phyloP scores from a whole-genome alignment of 2,888 invertebrate species.

The Podabrus alpinus region DNA sequence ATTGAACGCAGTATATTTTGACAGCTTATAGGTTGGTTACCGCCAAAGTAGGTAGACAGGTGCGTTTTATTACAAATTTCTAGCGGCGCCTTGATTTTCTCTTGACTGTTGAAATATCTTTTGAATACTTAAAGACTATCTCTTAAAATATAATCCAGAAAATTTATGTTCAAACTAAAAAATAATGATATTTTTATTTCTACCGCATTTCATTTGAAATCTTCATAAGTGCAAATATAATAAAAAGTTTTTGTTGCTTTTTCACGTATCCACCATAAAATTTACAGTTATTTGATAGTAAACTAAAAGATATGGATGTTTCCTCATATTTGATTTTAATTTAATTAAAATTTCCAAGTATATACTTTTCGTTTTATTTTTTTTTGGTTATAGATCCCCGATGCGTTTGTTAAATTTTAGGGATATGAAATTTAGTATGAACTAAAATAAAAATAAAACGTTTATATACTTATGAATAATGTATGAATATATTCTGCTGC shows the following conservation, averaged over 20 bases:
- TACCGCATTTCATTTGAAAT: slow-evolving; percentile 6
- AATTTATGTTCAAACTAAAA: slow-evolving; percentile 6
- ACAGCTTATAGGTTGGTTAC: slow-evolving; percentile 46
- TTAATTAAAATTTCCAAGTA: not conserved
- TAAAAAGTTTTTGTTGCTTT: not conserved
- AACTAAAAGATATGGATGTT: not conserved
- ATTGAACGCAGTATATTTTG: slow-evolving; percentile 41
- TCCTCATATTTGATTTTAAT: not conserved
- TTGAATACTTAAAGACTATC: slow-evolving; percentile 16
- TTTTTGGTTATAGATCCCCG: not conserved
- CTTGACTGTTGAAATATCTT: slow-evolving; percentile 19
- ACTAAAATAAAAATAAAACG: slow-evolving; percentile 12
- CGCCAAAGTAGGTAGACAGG: slow-evolving; percentile 43
- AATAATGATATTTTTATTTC: slow-evolving; percentile 6
- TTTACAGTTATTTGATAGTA: not conserved
- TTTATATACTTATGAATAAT: slow-evolving; percentile 19
- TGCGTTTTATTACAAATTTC: slow-evolving; percentile 44
- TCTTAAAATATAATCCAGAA: slow-evolving; percentile 4
- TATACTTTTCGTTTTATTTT: not conserved
- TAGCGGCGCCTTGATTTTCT: slow-evolving; percentile 29
- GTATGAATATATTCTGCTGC: slow-evolving; percentile 15
- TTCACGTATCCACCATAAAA: not conserved
- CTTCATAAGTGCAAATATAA: slow-evolving; percentile 7
- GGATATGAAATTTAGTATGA: not conserved
- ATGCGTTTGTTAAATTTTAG: not conserved